Conservation (phyloP, 2,797 vertebrate genomes). For the Crax fasciolata region DNA sequence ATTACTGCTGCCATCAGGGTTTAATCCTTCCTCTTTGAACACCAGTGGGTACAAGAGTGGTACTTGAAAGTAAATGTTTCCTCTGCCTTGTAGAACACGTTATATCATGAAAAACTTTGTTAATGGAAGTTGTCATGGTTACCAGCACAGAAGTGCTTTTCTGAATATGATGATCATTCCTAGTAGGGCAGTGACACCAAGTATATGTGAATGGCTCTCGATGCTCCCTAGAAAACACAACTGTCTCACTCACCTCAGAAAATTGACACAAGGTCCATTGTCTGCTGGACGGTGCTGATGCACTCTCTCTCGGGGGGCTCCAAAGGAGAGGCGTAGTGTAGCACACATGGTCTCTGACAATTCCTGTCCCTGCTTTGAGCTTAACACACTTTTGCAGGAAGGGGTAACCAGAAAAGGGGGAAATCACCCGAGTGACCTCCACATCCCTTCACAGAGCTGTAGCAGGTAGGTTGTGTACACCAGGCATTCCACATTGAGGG, state of each 20-base stretch:
- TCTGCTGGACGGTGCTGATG: neutral
- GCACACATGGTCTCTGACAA: neutral
- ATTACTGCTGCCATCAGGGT: neutral
- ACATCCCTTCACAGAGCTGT: neutral
- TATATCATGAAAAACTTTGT: neutral
- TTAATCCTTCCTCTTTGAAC: conserved; percentile 24
- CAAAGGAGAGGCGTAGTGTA: neutral
- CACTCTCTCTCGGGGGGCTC: neutral
- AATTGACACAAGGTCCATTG: neutral
- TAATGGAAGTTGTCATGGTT: neutral
- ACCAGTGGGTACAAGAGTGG: neutral
- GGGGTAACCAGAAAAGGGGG: neutral
- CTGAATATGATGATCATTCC: neutral
- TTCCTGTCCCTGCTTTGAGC: neutral
- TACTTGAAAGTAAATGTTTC: conserved; percentile 5
- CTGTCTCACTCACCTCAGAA: neutral
- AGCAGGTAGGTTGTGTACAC: accelerated
- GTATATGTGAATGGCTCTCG: neutral
- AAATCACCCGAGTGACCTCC: neutral
- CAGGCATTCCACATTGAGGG: neutral
- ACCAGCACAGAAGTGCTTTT: neutral
- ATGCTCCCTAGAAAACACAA: neutral
- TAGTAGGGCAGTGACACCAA: neutral
- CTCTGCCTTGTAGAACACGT: neutral
- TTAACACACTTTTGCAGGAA: neutral